A percentile compares a stretch with the other conserved stretches of the same genome.
phyloP scores from a whole-genome alignment of 1,140 invertebrate genomes.

The Leptonema lineaticorne region DNA sequence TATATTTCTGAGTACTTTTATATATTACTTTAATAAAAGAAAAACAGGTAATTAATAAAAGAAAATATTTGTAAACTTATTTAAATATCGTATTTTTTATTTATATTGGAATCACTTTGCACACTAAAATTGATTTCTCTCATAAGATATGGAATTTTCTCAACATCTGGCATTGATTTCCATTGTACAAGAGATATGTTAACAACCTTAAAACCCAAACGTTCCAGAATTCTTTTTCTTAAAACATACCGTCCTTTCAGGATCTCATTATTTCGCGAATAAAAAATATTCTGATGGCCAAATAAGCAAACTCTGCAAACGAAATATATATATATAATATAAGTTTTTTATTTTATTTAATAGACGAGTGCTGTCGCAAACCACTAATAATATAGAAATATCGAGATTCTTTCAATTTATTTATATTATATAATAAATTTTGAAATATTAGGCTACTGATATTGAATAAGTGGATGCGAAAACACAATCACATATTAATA shows the following conservation, averaged over 20 bases:
- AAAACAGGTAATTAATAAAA: too few relatives aligned
- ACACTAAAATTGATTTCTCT: slow-evolving; percentile 36
- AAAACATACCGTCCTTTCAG: slow-evolving; percentile 20
- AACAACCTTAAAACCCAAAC: slow-evolving; percentile 20
- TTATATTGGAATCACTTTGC: too few relatives aligned
- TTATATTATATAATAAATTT: neutral
- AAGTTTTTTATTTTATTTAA: too few relatives aligned
- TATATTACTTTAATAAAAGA: too few relatives aligned
- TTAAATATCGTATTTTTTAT: too few relatives aligned
- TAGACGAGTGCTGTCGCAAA: too few relatives aligned
- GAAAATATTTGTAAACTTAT: too few relatives aligned
- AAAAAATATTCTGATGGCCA: slow-evolving; percentile 27
- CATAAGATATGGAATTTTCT: slow-evolving; percentile 33
- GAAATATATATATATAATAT: too few relatives aligned
- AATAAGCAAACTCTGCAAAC: slow-evolving; percentile 34
- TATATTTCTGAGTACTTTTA: too few relatives aligned
- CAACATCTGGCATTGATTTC: neutral
- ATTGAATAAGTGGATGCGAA: neutral
- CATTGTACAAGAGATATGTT: slow-evolving; percentile 8
- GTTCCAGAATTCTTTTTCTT: slow-evolving; percentile 27
- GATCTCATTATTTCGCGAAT: slow-evolving; percentile 30
- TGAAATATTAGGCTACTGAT: neutral
- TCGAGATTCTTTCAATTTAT: neutral
- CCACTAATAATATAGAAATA: slow-evolving; percentile 24
- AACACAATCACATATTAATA: neutral